Conservation (phyloP, 2,113 vertebrate genomes). For the Neoarius graeffei region DNA sequence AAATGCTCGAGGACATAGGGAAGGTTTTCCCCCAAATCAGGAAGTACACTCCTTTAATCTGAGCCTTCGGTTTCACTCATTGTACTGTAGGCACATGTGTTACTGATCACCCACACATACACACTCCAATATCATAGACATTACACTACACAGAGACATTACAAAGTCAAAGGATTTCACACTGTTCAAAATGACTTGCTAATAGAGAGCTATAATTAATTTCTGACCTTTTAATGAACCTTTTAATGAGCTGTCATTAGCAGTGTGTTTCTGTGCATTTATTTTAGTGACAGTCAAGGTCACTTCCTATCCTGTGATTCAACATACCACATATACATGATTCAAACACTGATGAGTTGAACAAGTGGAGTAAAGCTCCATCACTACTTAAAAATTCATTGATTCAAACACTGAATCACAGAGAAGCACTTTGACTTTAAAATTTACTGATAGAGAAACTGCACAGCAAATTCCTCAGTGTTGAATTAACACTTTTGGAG, state of each 20-base stretch:
- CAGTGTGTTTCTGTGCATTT: constrained; percentile 32
- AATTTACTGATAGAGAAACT: neutral
- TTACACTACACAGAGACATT: constrained; percentile 10
- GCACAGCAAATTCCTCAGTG: too few relatives aligned
- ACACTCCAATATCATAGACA: neutral
- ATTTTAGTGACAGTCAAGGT: constrained; percentile 22
- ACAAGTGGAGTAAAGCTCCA: neutral
- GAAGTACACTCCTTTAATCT: neutral
- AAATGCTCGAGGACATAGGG: constrained; percentile 48
- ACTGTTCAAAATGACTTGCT: constrained; percentile 46
- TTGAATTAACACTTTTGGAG: too few relatives aligned
- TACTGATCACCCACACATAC: constrained; percentile 41
- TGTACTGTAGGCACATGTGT: constrained; percentile 27
- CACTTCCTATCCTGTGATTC: constrained; percentile 38
- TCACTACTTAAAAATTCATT: neutral
- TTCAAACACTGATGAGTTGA: neutral
- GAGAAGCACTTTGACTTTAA: neutral
- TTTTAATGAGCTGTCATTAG: constrained; percentile 56
- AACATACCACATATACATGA: constrained; percentile 10
- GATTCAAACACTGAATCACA: neutral
- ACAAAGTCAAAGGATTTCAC: neutral
- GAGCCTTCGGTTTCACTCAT: neutral
- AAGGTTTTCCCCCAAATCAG: constrained; percentile 23
- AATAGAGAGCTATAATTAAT: constrained; percentile 67
- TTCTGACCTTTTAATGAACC: constrained; percentile 44